phyloP scores from a whole-genome alignment of 35 echinoderm and acorn worm species.

The Holothuria glaberrima region DNA sequence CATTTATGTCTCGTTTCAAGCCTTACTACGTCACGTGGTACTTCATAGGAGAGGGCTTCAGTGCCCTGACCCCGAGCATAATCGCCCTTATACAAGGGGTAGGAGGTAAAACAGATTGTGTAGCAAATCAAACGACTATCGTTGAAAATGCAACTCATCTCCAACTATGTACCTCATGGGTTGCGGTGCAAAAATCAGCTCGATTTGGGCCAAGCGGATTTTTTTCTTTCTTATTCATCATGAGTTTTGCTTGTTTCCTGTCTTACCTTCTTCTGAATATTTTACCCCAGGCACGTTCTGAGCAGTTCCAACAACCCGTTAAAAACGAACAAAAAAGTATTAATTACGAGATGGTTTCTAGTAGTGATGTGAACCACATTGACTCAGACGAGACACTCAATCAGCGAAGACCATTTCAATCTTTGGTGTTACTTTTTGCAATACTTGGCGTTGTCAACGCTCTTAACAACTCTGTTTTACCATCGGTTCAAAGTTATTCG shows the following conservation, averaged over 20 bases:
- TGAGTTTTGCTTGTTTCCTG: conserved; percentile 67
- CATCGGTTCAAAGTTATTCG: conserved; percentile 92
- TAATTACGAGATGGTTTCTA: conserved; percentile 45
- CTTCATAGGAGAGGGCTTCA: conserved; percentile 95
- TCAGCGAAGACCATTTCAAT: conserved; percentile 33
- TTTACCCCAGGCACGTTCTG: conserved; percentile 69
- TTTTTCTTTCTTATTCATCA: conserved; percentile 83
- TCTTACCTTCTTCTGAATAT: conserved; percentile 76
- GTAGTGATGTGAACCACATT: neutral
- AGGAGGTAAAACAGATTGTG: conserved; percentile 53
- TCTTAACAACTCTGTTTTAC: conserved; percentile 80
- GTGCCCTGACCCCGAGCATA: conserved; percentile 83
- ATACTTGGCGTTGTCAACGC: conserved; percentile 80
- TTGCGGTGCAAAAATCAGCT: conserved; percentile 36
- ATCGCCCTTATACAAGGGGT: conserved; percentile 85
- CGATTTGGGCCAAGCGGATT: conserved; percentile 80
- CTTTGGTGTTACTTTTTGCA: conserved; percentile 29
- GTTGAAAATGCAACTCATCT: conserved; percentile 10
- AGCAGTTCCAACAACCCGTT: conserved; percentile 1
- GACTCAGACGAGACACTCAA: neutral
- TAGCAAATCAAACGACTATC: conserved; percentile 72
- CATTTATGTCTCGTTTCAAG: conserved; percentile 89
- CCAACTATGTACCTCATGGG: conserved; percentile 62
- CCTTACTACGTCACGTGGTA: conserved; percentile 81
- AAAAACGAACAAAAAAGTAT: neutral